phyloP scores from a whole-genome alignment of 1,140 invertebrate genomes.

The Whitmania pigra region DNA sequence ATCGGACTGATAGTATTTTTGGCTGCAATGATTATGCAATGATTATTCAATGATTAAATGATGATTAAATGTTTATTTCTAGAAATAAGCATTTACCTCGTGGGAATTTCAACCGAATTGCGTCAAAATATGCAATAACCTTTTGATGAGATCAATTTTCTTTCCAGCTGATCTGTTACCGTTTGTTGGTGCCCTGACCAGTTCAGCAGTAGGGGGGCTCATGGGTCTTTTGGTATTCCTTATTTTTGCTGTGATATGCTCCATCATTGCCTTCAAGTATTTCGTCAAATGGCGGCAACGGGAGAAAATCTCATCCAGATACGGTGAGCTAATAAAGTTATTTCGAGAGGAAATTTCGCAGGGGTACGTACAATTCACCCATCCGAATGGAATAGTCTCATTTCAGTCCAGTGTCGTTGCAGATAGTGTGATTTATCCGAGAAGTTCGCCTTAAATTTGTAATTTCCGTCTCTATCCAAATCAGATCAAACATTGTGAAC shows the following conservation, averaged over 20 bases:
- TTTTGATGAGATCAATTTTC: neutral
- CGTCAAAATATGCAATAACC: neutral
- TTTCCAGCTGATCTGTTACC: neutral
- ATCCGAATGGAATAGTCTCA: neutral
- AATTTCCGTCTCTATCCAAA: no score
- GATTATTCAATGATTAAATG: no score
- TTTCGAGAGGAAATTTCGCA: neutral
- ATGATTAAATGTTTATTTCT: no score
- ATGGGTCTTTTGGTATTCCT: conserved; percentile 52
- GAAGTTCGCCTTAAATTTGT: neutral
- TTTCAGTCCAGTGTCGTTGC: neutral
- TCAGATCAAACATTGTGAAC: no score
- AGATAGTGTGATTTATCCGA: neutral
- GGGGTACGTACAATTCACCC: neutral
- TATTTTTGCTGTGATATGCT: conserved; percentile 86
- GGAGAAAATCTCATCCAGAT: conserved; percentile 27
- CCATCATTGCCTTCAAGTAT: conserved; percentile 88
- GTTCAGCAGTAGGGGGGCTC: neutral
- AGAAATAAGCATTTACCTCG: neutral
- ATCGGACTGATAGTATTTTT: no score
- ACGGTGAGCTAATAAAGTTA: neutral
- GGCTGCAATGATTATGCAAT: no score
- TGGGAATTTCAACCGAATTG: neutral
- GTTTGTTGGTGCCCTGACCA: neutral
- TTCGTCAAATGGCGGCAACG: conserved; percentile 87